These are phyloP conservation scores for Himalopsyche anomala DNA, from an alignment of 2,888 invertebrate species.

Conservation along the genomic window DNA sequence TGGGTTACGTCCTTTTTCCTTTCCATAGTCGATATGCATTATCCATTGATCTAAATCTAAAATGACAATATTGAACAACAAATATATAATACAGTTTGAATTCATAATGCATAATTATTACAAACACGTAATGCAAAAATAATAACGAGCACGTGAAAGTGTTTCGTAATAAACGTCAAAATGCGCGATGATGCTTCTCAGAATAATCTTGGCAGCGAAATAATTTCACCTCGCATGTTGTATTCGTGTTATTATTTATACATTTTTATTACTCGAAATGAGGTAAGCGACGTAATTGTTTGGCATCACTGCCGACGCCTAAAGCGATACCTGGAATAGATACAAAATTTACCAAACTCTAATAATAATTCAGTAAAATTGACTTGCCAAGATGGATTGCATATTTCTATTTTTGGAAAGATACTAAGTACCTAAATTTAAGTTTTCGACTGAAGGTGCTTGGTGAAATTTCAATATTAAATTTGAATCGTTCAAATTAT, in stretches of 20 bases:
- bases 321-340: too few relatives aligned
- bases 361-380: neutral
- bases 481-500: too few relatives aligned
- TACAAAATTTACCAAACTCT: too few relatives aligned
- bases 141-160: constrained; percentile 40
- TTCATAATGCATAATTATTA: neutral
- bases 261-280: neutral
- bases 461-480: too few relatives aligned
- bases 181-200: neutral
- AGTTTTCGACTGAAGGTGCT: too few relatives aligned
- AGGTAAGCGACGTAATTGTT: constrained; percentile 1
- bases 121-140: constrained; percentile 8
- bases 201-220: constrained; percentile 21
- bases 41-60: too few relatives aligned
- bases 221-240: neutral
- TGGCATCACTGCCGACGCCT: neutral
- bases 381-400: too few relatives aligned
- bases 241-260: constrained; percentile 9
- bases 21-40: too few relatives aligned
- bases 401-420: too few relatives aligned
- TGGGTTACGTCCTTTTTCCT: too few relatives aligned
- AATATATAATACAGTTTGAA: neutral
- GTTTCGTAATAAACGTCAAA: neutral
- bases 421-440: too few relatives aligned
- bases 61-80: too few relatives aligned